Base-by-base conservation (phyloP, 1,140 invertebrate species). In the Cotesia vestalis region DNA sequence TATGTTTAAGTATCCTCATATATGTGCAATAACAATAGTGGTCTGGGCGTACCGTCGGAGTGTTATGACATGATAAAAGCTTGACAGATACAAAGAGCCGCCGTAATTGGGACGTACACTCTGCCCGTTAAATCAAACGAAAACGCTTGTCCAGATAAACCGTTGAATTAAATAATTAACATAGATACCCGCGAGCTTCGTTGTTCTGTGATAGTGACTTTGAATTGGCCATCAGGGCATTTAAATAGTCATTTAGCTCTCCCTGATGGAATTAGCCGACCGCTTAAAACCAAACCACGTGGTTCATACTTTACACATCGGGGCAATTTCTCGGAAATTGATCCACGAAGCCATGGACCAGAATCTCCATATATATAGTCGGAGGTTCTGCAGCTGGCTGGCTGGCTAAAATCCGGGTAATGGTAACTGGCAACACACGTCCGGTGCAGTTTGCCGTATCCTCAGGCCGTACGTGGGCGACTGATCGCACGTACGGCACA, bases 401-500 rank as follows among this genome's bases (percentile, higher is more conserved):
- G 27, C 17, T 55, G n/a, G 35, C 11, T 67, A 3, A 12, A 14
- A 12, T 38, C 17, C 60, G 38, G 27, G 46, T 60, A 17, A 34
- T 20, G 17, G 4, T 34, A 27, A 59, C 62, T 66, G 5, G 17
- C 17, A 55, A 27, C 51, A 34, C 62, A 46, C 53, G 66, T 67
- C 52, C 66, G 34, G 52, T 36, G 51, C 66, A 67, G 66, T 67
- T 67, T 35, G 20, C 51, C 52, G 27, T 66, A 72, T 66, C 62
- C 20, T 11, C 27, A 52, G 4, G 40, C 46, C 2, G 64, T 59
- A 66, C 63, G 70, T 72, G 70, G 59, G 63, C 40, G 66, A 66
- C 62, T 27, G 62, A 55, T 72, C 64, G 64, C 70, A 72, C 62
- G 63, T 72, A 72, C 51, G 52, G 14, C 12, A 60, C 53, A 66